Evolutionary conservation across 2,113 vertebrate species (phyloP).

Genomic region (Illadopsis cleaveri): DNA sequence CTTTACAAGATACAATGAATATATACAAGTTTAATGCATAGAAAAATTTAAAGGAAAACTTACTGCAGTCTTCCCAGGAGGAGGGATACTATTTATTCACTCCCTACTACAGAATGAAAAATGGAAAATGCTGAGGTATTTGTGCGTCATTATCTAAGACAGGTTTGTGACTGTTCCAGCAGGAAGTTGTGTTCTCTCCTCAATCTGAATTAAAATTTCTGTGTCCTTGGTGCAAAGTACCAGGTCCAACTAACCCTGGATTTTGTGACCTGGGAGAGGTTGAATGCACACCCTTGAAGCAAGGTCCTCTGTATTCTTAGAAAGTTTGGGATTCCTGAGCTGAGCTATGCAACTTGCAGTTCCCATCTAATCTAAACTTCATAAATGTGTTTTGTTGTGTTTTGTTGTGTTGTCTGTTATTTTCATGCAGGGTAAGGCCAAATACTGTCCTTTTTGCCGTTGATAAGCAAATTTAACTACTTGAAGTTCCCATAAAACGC

Average conservation of each 20-base stretch:
- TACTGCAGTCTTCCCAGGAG: neutral
- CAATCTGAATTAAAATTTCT: neutral
- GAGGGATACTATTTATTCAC: neutral
- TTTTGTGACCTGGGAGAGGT: neutral
- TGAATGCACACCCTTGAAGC: neutral
- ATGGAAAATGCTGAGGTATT: neutral
- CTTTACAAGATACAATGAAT: neutral
- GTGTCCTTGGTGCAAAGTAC: neutral
- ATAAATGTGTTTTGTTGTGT: neutral
- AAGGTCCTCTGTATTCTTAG: constrained; percentile 8
- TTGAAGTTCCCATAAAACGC: neutral
- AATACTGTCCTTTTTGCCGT: neutral
- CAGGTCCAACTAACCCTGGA: neutral
- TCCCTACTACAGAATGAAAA: neutral
- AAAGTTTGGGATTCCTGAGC: constrained; percentile 19
- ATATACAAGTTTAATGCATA: neutral
- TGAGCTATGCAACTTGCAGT: neutral
- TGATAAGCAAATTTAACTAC: neutral
- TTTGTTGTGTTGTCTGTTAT: constrained; percentile 7
- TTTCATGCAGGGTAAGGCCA: constrained; percentile 3
- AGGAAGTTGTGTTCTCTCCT: neutral
- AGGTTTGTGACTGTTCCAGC: neutral
- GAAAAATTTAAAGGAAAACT: neutral
- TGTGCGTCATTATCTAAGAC: neutral
- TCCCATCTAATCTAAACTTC: constrained; percentile 2